phyloP scores from a whole-genome alignment of 2,888 invertebrate species.

The Erannis defoliaria region DNA sequence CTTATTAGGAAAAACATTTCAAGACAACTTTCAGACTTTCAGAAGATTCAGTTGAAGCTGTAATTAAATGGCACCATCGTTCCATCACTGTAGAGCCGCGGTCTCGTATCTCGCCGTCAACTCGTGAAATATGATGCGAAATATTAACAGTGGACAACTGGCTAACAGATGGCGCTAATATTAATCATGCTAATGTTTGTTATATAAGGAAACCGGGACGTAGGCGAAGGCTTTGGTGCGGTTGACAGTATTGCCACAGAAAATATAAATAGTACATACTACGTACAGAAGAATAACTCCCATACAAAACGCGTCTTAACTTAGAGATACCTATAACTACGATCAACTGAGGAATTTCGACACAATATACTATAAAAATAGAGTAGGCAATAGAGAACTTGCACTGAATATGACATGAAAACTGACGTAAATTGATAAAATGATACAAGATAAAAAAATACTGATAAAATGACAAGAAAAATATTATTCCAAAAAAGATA shows the following conservation, averaged over 20 bases:
- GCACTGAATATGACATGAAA: too few species aligned
- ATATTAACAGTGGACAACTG: slow-evolving; percentile 49
- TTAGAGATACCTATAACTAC: too few species aligned
- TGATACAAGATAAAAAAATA: too few species aligned
- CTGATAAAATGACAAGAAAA: too few species aligned
- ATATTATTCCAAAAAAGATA: not conserved
- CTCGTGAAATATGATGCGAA: slow-evolving; percentile 49
- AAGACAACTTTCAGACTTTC: not conserved
- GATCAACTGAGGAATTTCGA: too few species aligned
- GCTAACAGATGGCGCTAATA: slow-evolving; percentile 43
- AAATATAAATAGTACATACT: too few species aligned
- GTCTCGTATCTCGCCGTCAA: slow-evolving; percentile 43
- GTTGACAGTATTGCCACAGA: not conserved
- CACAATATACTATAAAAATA: too few species aligned
- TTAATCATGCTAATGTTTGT: slow-evolving; percentile 41
- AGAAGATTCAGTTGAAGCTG: not conserved
- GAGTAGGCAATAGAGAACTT: too few species aligned
- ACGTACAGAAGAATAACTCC: too few species aligned
- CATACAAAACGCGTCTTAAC: too few species aligned
- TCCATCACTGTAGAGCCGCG: slow-evolving; percentile 44
- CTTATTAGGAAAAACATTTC: too few species aligned
- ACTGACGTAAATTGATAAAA: too few species aligned
- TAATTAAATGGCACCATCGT: slow-evolving; percentile 3
- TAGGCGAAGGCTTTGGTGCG: not conserved
- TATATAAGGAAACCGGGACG: slow-evolving; percentile 5